These are phyloP conservation scores for Periophthalmus magnuspinnatus DNA, from an alignment of 2,797 vertebrate species.

Conservation along the genomic window DNA sequence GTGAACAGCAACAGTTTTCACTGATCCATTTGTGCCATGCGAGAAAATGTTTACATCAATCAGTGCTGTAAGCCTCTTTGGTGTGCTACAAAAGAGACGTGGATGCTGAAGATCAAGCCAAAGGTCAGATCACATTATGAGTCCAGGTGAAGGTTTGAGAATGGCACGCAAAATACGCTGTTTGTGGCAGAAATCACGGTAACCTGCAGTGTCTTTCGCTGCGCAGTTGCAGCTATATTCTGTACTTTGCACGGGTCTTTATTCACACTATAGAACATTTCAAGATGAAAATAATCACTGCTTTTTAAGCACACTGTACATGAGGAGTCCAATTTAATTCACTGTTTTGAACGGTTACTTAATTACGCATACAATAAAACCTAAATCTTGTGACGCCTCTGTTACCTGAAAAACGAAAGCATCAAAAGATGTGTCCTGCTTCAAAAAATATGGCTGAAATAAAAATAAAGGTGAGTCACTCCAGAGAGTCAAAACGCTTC, in stretches of 20 bases:
- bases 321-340: background rate
- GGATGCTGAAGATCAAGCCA: slow-evolving; percentile 14
- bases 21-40: slow-evolving; percentile 21
- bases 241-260: slow-evolving; percentile 50
- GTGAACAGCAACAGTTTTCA: slow-evolving; percentile 29
- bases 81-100: background rate
- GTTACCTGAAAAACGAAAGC: slow-evolving; percentile 66
- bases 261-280: background rate
- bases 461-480: slow-evolving; percentile 49
- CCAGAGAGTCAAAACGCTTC: slow-evolving; percentile 41
- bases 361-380: slow-evolving; percentile 2
- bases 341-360: background rate
- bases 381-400: slow-evolving; percentile 13
- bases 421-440: slow-evolving; percentile 53
- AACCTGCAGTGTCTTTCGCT: slow-evolving; percentile 9
- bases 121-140: slow-evolving; percentile 22
- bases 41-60: slow-evolving; percentile 16
- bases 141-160: slow-evolving; percentile 17
- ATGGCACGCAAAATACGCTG: background rate
- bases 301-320: background rate
- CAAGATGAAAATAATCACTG: background rate
- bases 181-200: slow-evolving; percentile 17
- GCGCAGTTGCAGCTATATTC: slow-evolving; percentile 17
- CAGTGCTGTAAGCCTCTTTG: background rate
- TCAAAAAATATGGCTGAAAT: slow-evolving; percentile 56